A percentile compares a stretch with the other conserved stretches of the same genome.
These are phyloP conservation scores for Pristis pectinata DNA, from an alignment of 2,797 vertebrate genomes.

Conservation along the genomic window DNA sequence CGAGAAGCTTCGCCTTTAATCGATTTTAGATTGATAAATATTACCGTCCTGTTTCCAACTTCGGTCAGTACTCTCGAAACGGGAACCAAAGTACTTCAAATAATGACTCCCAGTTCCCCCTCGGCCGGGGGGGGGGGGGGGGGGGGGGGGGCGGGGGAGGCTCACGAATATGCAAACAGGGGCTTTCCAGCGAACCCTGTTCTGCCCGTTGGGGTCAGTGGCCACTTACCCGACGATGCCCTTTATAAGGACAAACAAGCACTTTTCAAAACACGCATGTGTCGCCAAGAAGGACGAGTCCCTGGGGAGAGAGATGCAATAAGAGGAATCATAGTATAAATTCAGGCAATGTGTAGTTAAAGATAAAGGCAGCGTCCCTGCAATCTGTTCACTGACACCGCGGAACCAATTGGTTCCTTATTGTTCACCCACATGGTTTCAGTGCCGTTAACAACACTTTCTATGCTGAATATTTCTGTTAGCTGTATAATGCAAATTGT, in stretches of 20 bases:
- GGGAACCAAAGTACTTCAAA: not conserved
- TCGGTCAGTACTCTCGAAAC: not conserved
- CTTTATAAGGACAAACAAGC: not conserved
- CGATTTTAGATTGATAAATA: not conserved
- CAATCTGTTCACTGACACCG: not conserved
- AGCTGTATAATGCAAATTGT: not conserved
- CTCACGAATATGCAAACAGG: not conserved
- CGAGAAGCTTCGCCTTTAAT: not conserved
- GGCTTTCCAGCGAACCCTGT: not conserved
- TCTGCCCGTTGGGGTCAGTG: not conserved
- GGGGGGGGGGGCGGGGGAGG: not conserved
- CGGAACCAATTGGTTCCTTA: not conserved
- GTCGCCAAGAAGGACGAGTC: not conserved
- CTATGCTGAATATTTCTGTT: not conserved
- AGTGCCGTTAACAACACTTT: not conserved
- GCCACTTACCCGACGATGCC: not conserved
- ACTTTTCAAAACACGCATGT: not conserved
- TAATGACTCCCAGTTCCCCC: not conserved
- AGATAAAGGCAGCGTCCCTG: not conserved
- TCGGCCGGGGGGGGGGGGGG: too few species aligned
- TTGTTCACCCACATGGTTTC: not conserved
- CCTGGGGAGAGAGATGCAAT: not conserved
- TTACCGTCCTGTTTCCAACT: not conserved
- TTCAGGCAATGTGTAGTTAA: not conserved
- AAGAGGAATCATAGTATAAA: not conserved